phyloP scores from a whole-genome alignment of 2,113 vertebrate species.

The Microcebus tavaratra region DNA sequence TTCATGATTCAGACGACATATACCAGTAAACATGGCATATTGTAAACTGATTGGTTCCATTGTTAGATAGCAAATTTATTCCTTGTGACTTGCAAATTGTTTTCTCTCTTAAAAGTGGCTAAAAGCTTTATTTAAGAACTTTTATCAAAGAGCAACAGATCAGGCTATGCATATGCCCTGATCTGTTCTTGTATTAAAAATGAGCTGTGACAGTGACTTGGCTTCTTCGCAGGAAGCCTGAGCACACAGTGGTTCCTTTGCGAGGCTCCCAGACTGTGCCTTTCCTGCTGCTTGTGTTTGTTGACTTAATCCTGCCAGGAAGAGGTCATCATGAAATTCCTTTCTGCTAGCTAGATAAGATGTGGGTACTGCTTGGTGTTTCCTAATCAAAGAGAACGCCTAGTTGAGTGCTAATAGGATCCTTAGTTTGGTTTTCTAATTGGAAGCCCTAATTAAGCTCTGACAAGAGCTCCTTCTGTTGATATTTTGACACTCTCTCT shows the following conservation, averaged over 20 bases:
- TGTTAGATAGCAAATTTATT: not conserved
- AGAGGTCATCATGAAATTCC: not conserved
- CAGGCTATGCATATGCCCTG: not conserved
- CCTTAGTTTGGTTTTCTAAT: conserved; percentile 24
- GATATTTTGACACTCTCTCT: conserved; percentile 55
- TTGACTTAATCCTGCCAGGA: not conserved
- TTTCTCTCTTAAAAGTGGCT: not conserved
- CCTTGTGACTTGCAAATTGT: not conserved
- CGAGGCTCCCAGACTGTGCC: not conserved
- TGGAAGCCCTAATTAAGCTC: conserved; percentile 64
- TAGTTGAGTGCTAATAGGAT: not conserved
- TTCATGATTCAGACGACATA: not conserved
- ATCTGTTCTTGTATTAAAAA: not conserved
- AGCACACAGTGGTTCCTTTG: not conserved
- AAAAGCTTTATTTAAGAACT: not conserved
- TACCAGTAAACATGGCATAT: not conserved
- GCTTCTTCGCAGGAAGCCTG: not conserved
- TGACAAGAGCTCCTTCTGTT: conserved; percentile 51
- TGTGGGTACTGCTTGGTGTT: not conserved
- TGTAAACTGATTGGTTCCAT: not conserved
- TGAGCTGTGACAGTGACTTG: not conserved
- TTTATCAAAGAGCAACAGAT: not conserved
- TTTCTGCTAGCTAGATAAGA: not conserved
- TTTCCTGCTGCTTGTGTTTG: not conserved
- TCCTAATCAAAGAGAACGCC: not conserved